Evolutionary conservation across 2,113 vertebrate genomes (phyloP).

Genomic region (Spea multiplicata): DNA sequence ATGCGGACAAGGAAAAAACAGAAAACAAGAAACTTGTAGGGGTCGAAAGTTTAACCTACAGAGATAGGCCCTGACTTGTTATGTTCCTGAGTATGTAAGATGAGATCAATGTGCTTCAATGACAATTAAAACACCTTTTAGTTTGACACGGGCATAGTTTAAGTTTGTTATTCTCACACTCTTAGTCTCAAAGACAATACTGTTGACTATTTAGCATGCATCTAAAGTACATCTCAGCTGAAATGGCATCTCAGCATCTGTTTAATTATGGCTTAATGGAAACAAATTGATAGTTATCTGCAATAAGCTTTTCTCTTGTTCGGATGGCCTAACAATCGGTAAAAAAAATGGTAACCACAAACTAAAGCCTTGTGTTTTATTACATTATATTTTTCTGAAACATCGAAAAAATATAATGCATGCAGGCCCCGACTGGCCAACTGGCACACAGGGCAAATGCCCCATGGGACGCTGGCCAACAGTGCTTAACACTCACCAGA

Average conservation of each 20-base stretch:
- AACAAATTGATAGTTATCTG: slow-evolving; percentile 81
- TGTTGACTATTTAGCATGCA: slow-evolving; percentile 62
- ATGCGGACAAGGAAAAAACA: slow-evolving; percentile 41
- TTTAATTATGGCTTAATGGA: slow-evolving; percentile 82
- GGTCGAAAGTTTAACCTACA: slow-evolving; percentile 57
- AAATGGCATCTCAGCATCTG: slow-evolving; percentile 76
- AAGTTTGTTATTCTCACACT: slow-evolving; percentile 43
- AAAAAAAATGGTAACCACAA: slow-evolving; percentile 23
- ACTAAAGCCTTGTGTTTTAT: not conserved
- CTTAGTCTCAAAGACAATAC: slow-evolving; percentile 23
- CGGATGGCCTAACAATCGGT: slow-evolving; percentile 65
- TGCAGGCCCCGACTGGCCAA: too few species aligned
- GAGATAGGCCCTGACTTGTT: slow-evolving; percentile 59
- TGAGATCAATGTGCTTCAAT: slow-evolving; percentile 50
- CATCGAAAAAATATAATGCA: slow-evolving; percentile 14
- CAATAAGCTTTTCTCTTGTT: slow-evolving; percentile 72
- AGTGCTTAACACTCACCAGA: too few species aligned
- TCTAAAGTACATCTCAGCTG: slow-evolving; percentile 65
- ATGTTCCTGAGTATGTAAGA: slow-evolving; percentile 51
- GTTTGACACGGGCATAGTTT: slow-evolving; percentile 51
- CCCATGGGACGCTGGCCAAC: too few species aligned
- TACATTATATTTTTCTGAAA: slow-evolving; percentile 38
- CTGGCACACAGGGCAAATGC: too few species aligned
- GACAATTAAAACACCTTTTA: slow-evolving; percentile 50
- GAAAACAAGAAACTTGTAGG: slow-evolving; percentile 54